Evolutionary conservation across 2,797 vertebrate species (phyloP).

Genomic region (Triplophysa yarkandensis): DNA sequence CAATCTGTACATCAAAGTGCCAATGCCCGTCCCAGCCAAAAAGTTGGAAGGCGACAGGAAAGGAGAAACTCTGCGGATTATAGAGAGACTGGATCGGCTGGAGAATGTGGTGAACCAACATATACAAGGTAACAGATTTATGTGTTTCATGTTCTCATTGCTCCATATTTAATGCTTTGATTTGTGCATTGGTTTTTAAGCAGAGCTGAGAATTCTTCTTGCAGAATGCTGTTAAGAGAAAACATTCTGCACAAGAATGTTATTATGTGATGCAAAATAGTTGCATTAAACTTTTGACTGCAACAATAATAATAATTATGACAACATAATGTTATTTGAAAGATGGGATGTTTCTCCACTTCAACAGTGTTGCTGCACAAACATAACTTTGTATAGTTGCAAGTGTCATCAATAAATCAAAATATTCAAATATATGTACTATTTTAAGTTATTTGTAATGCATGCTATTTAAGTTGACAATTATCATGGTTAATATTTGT

Average conservation of each 20-base stretch:
- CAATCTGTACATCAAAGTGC: constrained; percentile 92
- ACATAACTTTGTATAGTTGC: too few relatives aligned
- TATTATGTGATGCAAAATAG: too few relatives aligned
- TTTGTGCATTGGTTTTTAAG: not conserved
- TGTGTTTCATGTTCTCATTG: not conserved
- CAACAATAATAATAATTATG: too few relatives aligned
- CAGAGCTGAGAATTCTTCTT: not conserved
- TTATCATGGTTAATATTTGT: constrained; percentile 21
- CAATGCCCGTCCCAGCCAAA: constrained; percentile 87
- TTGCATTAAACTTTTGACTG: too few relatives aligned
- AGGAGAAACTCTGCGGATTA: constrained; percentile 94
- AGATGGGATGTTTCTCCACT: too few relatives aligned
- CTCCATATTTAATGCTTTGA: not conserved
- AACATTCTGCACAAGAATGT: too few relatives aligned
- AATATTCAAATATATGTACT: too few relatives aligned
- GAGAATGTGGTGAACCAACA: constrained; percentile 98
- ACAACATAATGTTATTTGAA: too few relatives aligned
- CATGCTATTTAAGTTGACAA: not conserved
- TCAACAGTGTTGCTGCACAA: not conserved
- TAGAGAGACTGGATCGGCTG: constrained; percentile 93
- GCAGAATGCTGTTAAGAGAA: not conserved
- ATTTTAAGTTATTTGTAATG: not conserved
- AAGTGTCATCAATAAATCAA: not conserved
- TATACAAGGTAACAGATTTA: constrained; percentile 87
- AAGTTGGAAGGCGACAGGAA: constrained; percentile 92